phyloP scores from a whole-genome alignment of 2,113 vertebrate genomes.

The Aptenodytes patagonicus region DNA sequence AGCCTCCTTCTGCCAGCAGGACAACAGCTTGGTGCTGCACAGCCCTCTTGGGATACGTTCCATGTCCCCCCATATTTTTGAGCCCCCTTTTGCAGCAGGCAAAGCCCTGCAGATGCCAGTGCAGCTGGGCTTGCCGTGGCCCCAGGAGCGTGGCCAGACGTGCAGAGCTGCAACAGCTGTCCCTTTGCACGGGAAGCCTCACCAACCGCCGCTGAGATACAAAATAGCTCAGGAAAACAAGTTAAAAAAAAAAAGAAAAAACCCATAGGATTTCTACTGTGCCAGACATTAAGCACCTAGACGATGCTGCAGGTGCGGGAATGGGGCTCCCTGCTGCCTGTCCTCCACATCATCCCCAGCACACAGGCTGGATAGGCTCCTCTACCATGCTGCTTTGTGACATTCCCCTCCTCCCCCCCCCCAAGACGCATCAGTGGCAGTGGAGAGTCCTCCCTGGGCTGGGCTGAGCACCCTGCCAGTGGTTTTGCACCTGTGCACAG shows the following conservation, averaged over 20 bases:
- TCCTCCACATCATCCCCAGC: neutral
- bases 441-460: fast-evolving
- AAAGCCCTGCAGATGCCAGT: fast-evolving
- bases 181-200: neutral
- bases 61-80: fast-evolving
- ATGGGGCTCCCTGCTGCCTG: fast-evolving
- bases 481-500: neutral
- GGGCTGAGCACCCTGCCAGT: fast-evolving
- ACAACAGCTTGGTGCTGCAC: fast-evolving
- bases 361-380: fast-evolving
- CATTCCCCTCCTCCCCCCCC: no score
- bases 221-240: neutral
- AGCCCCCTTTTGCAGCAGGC: neutral
- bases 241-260: neutral
- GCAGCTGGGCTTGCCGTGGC: fast-evolving
- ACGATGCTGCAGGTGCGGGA: neutral
- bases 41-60: neutral
- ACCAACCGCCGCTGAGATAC: fast-evolving
- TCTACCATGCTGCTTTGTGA: fast-evolving
- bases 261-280: fast-evolving
- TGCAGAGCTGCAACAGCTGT: neutral
- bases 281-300: fast-evolving
- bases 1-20: neutral
- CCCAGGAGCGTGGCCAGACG: fast-evolving
- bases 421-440: fast-evolving